Conservation (phyloP, 2,888 invertebrate species). For the Pyrochroa serraticornis region DNA sequence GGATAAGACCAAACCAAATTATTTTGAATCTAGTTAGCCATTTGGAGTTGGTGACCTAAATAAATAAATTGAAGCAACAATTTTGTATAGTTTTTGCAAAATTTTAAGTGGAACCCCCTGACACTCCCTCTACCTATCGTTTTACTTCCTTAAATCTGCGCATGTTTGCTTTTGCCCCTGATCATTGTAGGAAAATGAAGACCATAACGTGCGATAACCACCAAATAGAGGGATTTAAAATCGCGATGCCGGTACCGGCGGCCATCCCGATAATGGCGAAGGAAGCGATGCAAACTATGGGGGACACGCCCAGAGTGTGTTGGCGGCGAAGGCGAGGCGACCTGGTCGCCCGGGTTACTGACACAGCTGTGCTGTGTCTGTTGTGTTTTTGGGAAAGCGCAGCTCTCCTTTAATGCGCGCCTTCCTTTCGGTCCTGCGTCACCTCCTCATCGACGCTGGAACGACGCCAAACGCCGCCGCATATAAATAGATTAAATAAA, state of each 20-base stretch:
- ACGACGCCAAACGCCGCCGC: conserved; percentile 40
- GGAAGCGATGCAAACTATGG: conserved; percentile 34
- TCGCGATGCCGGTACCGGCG: background rate
- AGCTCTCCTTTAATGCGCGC: conserved; percentile 45
- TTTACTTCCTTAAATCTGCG: too few relatives aligned
- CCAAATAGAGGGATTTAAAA: background rate
- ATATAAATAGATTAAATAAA: conserved; percentile 45
- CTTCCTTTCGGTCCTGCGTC: conserved; percentile 38
- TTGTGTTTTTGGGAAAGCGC: conserved; percentile 27
- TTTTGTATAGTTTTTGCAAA: too few relatives aligned
- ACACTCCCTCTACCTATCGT: too few relatives aligned
- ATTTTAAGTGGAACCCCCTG: too few relatives aligned
- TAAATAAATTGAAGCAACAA: too few relatives aligned
- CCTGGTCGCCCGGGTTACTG: conserved; percentile 49
- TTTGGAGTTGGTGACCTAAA: too few relatives aligned
- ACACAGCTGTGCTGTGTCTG: conserved; percentile 44
- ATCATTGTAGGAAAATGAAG: too few relatives aligned
- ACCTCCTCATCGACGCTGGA: conserved; percentile 40
- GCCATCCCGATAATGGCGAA: conserved; percentile 39
- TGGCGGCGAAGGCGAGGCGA: conserved; percentile 44
- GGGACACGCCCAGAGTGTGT: conserved; percentile 45
- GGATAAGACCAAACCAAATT: too few relatives aligned
- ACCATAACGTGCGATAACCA: too few relatives aligned
- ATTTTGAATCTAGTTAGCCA: too few relatives aligned
- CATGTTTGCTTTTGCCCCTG: too few relatives aligned